These are phyloP conservation scores for Scaptomyza parva DNA, from an alignment of 2,888 invertebrate genomes.

Conservation along the genomic window DNA sequence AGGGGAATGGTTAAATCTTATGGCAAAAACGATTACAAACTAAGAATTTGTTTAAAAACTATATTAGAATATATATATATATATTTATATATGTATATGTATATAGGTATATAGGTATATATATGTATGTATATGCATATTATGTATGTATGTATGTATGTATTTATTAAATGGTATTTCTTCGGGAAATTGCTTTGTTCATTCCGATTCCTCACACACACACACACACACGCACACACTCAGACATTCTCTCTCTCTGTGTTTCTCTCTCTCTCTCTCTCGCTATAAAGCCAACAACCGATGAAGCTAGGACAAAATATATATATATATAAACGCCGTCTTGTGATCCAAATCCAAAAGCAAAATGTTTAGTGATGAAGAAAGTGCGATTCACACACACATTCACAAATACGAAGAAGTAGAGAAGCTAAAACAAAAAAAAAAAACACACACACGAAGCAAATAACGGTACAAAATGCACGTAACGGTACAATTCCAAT, in stretches of 20 bases:
- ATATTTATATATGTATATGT: not conserved
- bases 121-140: not conserved
- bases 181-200: constrained; percentile 30
- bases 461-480: constrained; percentile 9
- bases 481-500: constrained; percentile 4
- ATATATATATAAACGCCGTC: not conserved
- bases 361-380: constrained; percentile 4
- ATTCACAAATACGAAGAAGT: constrained; percentile 1
- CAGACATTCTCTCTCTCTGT: not conserved
- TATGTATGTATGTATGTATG: not conserved
- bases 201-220: not conserved
- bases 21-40: constrained; percentile 23
- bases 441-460: constrained; percentile 2
- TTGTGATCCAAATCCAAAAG: constrained; percentile 9
- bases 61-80: constrained; percentile 11
- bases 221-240: not conserved
- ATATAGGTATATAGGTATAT: constrained; percentile 7
- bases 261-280: not conserved
- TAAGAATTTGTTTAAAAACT: constrained; percentile 14
- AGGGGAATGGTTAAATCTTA: constrained; percentile 26
- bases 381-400: not conserved
- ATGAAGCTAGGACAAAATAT: constrained; percentile 5
- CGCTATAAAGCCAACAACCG: not conserved
- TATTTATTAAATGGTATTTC: not conserved
- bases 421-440: constrained; percentile 5